Percentiles rank a stretch among this genome's conserved stretches.
Evolutionary conservation across 2,888 invertebrate genomes (phyloP).

Genomic region (Thera obeliscata): DNA sequence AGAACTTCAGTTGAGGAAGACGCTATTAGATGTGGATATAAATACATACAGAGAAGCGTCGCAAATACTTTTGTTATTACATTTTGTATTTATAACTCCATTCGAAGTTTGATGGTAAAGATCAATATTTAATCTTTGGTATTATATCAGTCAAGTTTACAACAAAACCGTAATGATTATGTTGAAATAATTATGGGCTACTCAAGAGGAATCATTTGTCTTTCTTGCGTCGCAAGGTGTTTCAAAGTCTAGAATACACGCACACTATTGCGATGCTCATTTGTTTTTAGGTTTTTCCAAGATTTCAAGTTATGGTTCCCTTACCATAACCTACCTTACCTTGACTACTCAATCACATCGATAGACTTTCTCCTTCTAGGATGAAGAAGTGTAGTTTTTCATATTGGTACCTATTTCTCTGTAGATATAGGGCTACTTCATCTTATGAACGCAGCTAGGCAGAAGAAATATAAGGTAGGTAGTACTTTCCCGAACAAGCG

Average conservation of each 20-base stretch:
- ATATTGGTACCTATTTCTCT: too few relatives aligned
- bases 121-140: not conserved
- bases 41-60: slow-evolving; percentile 35
- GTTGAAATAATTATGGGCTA: too few relatives aligned
- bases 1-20: slow-evolving; percentile 35
- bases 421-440: too few relatives aligned
- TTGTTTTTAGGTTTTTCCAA: not conserved
- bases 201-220: too few relatives aligned
- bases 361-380: too few relatives aligned
- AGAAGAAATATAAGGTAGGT: too few relatives aligned
- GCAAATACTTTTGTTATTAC: not conserved
- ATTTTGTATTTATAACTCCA: not conserved
- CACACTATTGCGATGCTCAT: not conserved
- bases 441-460: too few relatives aligned
- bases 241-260: not conserved
- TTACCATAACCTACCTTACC: too few relatives aligned
- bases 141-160: not conserved
- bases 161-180: too few relatives aligned
- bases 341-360: too few relatives aligned
- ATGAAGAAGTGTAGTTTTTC: too few relatives aligned
- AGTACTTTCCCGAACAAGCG: not conserved
- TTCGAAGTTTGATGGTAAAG: not conserved
- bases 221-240: too few relatives aligned
- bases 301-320: not conserved
- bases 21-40: not conserved